Conservation (phyloP, 2,888 invertebrate genomes). For the Cerastis leucographa region DNA sequence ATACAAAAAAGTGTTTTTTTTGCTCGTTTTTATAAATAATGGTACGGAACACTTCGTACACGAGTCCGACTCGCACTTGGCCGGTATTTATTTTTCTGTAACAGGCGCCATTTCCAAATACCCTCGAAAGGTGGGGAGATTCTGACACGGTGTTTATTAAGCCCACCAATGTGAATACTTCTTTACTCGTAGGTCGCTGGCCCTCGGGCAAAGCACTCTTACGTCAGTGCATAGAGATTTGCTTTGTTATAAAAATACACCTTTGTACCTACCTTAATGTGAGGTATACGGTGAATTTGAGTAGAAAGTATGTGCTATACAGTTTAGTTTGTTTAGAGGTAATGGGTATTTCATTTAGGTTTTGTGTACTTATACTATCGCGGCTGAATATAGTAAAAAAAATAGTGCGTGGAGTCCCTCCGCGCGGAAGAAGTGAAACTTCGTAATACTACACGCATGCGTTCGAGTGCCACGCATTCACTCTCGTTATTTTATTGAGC, state of each 20-base stretch:
- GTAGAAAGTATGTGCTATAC: slow-evolving; percentile 10
- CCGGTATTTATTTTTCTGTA: no score
- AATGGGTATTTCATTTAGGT: background rate
- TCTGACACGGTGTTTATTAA: background rate
- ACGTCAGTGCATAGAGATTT: slow-evolving; percentile 64
- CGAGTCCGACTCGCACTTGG: no score
- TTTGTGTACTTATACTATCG: background rate
- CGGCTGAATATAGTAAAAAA: no score
- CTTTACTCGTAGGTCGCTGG: slow-evolving; percentile 68
- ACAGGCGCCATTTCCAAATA: no score
- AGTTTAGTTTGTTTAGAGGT: background rate
- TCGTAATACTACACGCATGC: no score
- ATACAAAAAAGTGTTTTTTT: no score
- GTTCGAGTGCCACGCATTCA: no score
- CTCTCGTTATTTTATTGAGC: no score
- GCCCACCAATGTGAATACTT: slow-evolving; percentile 9
- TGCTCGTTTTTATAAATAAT: no score
- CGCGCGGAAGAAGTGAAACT: no score
- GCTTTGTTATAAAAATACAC: slow-evolving; percentile 69
- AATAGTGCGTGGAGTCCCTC: no score
- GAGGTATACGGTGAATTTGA: slow-evolving; percentile 6
- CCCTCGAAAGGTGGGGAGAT: background rate
- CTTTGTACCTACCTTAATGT: slow-evolving; percentile 57
- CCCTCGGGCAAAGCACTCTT: slow-evolving; percentile 69
- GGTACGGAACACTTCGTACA: no score